Evolutionary conservation across 2,888 invertebrate species (phyloP).

Genomic region (Nemotelus nigrinus): DNA sequence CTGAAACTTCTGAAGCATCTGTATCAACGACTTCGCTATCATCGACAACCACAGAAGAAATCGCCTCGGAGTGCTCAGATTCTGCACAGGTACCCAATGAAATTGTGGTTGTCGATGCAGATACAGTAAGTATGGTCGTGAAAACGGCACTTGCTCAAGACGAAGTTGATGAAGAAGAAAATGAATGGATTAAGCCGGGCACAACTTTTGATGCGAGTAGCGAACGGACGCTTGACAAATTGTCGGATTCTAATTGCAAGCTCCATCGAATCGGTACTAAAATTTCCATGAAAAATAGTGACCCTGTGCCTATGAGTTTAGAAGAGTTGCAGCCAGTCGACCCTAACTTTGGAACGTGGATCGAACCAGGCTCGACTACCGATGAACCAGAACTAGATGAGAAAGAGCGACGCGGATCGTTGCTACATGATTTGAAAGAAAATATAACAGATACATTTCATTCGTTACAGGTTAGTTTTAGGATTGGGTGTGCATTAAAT

Average conservation of each 20-base stretch:
- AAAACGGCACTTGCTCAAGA: slow-evolving; percentile 66
- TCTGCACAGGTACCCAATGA: slow-evolving; percentile 55
- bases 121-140: slow-evolving; percentile 70
- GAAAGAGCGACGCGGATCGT: slow-evolving; percentile 55
- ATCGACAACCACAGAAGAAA: slow-evolving; percentile 41
- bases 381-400: slow-evolving; percentile 58
- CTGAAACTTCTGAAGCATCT: slow-evolving; percentile 3
- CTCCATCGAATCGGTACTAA: slow-evolving; percentile 30
- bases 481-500: no score
- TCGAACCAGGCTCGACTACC: slow-evolving; percentile 60
- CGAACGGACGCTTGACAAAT: not conserved
- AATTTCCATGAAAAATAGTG: not conserved
- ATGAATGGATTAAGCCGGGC: slow-evolving; percentile 53
- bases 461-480: slow-evolving; percentile 52
- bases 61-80: slow-evolving; percentile 49
- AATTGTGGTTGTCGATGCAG: slow-evolving; percentile 64
- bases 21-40: slow-evolving; percentile 40
- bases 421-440: slow-evolving; percentile 58
- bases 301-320: slow-evolving; percentile 4
- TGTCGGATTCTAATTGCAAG: slow-evolving; percentile 34
- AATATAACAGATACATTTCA: slow-evolving; percentile 54
- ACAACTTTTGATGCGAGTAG: slow-evolving; percentile 45
- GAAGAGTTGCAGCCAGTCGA: slow-evolving; percentile 11
- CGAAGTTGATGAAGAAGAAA: slow-evolving; percentile 44
- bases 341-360: slow-evolving; percentile 57